Percentiles rank a stretch among this genome's conserved stretches.
These are phyloP conservation scores for Cyphomyrus plagiostoma DNA, from an alignment of 2,113 vertebrate species.

Conservation along the genomic window DNA sequence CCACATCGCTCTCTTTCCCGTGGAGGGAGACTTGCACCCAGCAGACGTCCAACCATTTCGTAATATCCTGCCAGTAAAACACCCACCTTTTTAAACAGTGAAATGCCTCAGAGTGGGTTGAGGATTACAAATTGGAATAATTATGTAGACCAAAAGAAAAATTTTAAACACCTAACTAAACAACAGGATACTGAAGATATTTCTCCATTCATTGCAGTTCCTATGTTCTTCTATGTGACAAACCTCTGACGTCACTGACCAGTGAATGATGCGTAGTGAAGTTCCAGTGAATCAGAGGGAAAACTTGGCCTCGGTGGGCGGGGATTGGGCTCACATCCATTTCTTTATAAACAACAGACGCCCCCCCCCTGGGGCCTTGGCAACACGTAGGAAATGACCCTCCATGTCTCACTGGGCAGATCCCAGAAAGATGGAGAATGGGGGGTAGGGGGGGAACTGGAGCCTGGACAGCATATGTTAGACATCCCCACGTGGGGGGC, in stretches of 20 bases:
- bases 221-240: neutral
- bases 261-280: neutral
- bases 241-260: neutral
- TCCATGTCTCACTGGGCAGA: neutral
- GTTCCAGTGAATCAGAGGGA: neutral
- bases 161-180: neutral
- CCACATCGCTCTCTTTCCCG: neutral
- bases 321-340: neutral
- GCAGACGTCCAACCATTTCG: neutral
- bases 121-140: neutral
- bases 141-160: neutral
- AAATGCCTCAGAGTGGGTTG: neutral
- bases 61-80: constrained; percentile 9
- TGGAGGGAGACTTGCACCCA: neutral
- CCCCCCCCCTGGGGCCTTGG: neutral
- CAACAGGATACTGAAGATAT: neutral
- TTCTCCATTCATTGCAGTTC: neutral
- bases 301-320: neutral
- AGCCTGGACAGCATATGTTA: constrained; percentile 11
- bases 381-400: neutral
- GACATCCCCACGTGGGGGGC: neutral
- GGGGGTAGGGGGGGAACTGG: neutral
- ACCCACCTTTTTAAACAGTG: neutral
- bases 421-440: neutral
- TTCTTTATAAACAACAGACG: constrained; percentile 13